phyloP scores from a whole-genome alignment of 2,797 vertebrate species.

The Tamandua tetradactyla region DNA sequence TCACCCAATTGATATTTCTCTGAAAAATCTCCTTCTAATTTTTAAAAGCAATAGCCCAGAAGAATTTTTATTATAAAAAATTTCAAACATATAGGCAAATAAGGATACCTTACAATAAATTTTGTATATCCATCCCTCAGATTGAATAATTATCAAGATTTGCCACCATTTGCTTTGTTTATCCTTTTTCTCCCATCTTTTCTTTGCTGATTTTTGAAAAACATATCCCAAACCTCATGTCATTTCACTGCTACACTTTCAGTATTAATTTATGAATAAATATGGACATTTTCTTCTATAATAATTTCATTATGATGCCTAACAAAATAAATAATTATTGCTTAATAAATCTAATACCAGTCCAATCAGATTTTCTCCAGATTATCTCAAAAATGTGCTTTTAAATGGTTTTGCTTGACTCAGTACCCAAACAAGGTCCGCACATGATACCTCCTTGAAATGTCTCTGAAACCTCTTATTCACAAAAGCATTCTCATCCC shows the following conservation, averaged over 20 bases:
- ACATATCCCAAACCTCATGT: neutral
- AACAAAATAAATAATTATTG: conserved; percentile 49
- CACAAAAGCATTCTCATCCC: neutral
- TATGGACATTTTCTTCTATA: conserved; percentile 35
- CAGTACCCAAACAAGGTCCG: conserved; percentile 7
- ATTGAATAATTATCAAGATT: too few species aligned
- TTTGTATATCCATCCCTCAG: neutral
- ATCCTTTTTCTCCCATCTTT: neutral
- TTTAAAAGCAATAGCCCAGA: neutral
- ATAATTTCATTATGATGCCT: conserved; percentile 51
- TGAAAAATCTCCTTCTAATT: neutral
- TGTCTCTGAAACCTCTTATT: neutral
- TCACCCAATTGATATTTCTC: neutral
- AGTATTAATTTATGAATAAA: conserved; percentile 54
- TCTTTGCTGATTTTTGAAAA: conserved; percentile 33
- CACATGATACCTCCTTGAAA: conserved; percentile 38
- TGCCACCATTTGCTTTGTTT: neutral
- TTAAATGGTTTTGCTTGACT: conserved; percentile 46
- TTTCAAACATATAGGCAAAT: neutral
- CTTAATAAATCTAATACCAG: conserved; percentile 40
- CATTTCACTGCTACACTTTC: neutral
- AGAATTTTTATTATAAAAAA: neutral
- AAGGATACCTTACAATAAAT: neutral
- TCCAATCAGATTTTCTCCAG: conserved; percentile 1
- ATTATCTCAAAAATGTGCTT: conserved; percentile 52